Evolutionary conservation across 2,888 invertebrate genomes (phyloP).

Genomic region (Stenodema calcarata): DNA sequence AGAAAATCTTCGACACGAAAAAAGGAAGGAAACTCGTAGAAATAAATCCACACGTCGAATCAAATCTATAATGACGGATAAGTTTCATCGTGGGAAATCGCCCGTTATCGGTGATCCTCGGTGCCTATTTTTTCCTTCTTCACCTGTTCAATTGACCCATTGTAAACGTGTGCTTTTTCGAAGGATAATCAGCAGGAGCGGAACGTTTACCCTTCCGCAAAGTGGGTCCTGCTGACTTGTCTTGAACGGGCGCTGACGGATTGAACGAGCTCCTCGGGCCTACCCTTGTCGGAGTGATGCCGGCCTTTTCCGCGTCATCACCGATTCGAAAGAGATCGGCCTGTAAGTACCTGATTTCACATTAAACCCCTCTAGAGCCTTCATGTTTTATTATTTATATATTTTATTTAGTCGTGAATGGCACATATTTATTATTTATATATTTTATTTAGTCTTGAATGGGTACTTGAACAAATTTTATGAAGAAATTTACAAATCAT

Average conservation of each 20-base stretch:
- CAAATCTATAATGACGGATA: slow-evolving; percentile 51
- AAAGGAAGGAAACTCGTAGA: slow-evolving; percentile 26
- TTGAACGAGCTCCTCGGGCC: neutral
- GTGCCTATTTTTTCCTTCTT: neutral
- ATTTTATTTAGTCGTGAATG: too few species aligned
- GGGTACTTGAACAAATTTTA: too few species aligned
- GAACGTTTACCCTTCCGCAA: slow-evolving; percentile 23
- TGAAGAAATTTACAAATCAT: too few species aligned
- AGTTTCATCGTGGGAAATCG: slow-evolving; percentile 40
- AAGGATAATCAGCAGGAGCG: neutral
- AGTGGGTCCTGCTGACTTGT: neutral
- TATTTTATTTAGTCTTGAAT: too few species aligned
- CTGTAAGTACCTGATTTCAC: too few species aligned
- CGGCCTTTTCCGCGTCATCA: neutral
- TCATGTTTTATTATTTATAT: too few species aligned
- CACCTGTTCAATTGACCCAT: slow-evolving; percentile 12
- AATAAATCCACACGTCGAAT: slow-evolving; percentile 50
- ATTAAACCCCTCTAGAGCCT: too few species aligned
- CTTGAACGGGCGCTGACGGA: neutral
- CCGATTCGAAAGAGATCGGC: neutral
- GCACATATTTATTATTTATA: too few species aligned
- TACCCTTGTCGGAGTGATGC: neutral
- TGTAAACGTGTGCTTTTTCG: slow-evolving; percentile 31
- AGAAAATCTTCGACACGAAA: slow-evolving; percentile 2
- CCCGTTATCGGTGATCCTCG: slow-evolving; percentile 25